A percentile compares a stretch with the other conserved stretches of the same genome.
Conservation (phyloP, 2,888 invertebrate species). For the Melinopterus prodromus region DNA sequence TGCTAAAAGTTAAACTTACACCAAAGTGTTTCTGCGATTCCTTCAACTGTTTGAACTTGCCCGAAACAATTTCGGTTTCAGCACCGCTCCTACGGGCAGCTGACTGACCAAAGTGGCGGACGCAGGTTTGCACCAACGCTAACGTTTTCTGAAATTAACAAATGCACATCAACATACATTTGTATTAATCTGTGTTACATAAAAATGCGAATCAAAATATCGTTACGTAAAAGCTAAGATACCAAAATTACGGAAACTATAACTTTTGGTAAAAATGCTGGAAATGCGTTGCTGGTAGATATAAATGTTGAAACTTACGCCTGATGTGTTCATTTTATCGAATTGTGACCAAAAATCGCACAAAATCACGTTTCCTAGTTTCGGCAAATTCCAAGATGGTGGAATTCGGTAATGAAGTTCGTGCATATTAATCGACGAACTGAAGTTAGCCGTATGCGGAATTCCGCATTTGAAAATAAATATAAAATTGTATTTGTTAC, state of each 20-base stretch:
- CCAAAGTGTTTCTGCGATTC: conserved; percentile 31
- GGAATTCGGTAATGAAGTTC: conserved; percentile 34
- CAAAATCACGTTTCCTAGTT: conserved; percentile 20
- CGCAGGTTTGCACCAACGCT: conserved; percentile 30
- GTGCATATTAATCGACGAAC: conserved; percentile 30
- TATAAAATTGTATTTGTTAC: neutral
- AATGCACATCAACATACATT: conserved; percentile 12
- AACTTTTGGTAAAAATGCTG: conserved; percentile 17
- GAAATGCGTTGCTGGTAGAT: neutral
- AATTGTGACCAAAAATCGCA: neutral
- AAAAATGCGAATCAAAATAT: neutral
- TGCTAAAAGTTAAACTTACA: conserved; percentile 21
- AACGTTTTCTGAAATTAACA: conserved; percentile 32
- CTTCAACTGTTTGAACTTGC: conserved; percentile 27
- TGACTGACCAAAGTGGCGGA: conserved; percentile 34
- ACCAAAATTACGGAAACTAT: conserved; percentile 14
- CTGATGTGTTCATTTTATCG: conserved; percentile 30
- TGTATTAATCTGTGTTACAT: neutral
- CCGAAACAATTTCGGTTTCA: conserved; percentile 29
- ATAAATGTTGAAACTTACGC: conserved; percentile 26
- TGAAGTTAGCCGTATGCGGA: conserved; percentile 13
- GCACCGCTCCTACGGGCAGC: conserved; percentile 26
- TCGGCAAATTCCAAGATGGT: conserved; percentile 35
- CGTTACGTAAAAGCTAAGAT: conserved; percentile 33
- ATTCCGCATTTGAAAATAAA: neutral